phyloP scores from a whole-genome alignment of 2,797 vertebrate genomes.

The Lepidocolaptes lacrymiger region DNA sequence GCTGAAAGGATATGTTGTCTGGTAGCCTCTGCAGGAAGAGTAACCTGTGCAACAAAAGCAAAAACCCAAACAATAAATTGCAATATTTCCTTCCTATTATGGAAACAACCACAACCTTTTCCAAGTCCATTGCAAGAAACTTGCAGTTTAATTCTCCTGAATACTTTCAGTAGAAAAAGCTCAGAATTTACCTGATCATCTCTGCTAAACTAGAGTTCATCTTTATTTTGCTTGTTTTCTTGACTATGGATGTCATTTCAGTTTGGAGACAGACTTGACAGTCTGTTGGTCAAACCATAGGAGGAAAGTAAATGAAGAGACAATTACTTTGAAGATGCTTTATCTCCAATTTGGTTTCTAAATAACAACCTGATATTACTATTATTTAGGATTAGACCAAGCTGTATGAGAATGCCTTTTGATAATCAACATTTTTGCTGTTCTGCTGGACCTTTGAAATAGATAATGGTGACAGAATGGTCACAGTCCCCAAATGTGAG shows the following conservation, averaged over 20 bases:
- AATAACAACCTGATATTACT: neutral
- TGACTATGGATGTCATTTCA: neutral
- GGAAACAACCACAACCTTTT: neutral
- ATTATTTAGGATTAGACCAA: neutral
- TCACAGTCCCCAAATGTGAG: neutral
- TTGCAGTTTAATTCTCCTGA: neutral
- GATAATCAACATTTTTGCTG: neutral
- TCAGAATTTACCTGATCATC: neutral
- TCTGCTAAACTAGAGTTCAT: neutral
- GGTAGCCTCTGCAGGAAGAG: neutral
- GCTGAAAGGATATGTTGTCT: neutral
- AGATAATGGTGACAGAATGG: neutral
- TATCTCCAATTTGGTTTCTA: constrained; percentile 9
- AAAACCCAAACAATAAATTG: neutral
- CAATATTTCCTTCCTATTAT: neutral
- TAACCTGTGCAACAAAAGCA: neutral
- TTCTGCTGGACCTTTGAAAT: neutral
- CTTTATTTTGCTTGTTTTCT: neutral
- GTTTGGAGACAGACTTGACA: constrained; percentile 10
- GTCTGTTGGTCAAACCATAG: neutral
- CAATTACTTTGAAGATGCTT: constrained; percentile 17
- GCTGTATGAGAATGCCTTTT: neutral
- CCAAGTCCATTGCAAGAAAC: neutral
- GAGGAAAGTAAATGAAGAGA: constrained; percentile 22
- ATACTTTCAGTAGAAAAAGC: neutral